Conservation (phyloP, 1,140 invertebrate genomes). For the Liolophura sinensis region DNA sequence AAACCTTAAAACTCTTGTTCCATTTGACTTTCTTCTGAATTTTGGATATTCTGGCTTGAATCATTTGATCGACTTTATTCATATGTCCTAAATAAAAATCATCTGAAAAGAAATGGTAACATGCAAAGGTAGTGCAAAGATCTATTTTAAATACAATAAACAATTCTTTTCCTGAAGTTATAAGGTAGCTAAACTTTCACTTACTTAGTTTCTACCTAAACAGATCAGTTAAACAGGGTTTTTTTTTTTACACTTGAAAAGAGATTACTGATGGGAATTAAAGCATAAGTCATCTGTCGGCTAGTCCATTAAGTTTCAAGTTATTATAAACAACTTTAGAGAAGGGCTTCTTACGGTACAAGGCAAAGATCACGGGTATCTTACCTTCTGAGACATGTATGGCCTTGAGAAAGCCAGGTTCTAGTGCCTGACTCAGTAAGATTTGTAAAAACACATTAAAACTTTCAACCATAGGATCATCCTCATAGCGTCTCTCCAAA, state of each 20-base stretch:
- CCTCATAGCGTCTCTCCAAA: conserved; percentile 44
- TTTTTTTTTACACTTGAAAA: too few relatives aligned
- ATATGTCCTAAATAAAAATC: conserved; percentile 48
- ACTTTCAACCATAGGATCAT: conserved; percentile 51
- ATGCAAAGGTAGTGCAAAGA: neutral
- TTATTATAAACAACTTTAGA: too few relatives aligned
- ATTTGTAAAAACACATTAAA: conserved; percentile 57
- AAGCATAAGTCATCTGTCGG: too few relatives aligned
- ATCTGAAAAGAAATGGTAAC: conserved; percentile 29
- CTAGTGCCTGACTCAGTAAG: conserved; percentile 50
- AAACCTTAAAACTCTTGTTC: conserved; percentile 46
- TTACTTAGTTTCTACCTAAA: neutral
- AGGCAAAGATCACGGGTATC: neutral
- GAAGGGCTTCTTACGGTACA: too few relatives aligned
- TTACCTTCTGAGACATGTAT: conserved; percentile 39
- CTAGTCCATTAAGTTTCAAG: too few relatives aligned
- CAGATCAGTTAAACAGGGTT: neutral
- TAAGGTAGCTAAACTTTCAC: neutral
- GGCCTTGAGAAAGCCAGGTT: conserved; percentile 42
- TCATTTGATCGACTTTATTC: conserved; percentile 43
- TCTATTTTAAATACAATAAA: neutral
- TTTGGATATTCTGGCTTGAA: conserved; percentile 35
- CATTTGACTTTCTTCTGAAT: conserved; percentile 43
- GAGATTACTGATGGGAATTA: too few relatives aligned
- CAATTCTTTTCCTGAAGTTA: neutral